Base-by-base conservation (phyloP, 2,888 invertebrate genomes). In the Conchocele bisecta region DNA sequence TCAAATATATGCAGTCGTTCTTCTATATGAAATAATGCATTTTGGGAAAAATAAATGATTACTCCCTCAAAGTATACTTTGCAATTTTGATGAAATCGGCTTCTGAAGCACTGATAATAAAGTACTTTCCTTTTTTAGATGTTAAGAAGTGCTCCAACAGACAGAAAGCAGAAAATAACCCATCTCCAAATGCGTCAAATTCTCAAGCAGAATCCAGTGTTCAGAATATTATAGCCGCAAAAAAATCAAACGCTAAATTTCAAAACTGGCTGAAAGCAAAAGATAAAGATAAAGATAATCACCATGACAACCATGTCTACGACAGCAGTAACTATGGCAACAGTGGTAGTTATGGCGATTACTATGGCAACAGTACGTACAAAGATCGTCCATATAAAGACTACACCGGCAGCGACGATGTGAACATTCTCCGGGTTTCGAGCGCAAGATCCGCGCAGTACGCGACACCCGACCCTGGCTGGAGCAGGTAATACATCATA, bases 201-300 rank as follows among this genome's bases (percentile, higher is more conserved):
- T n/a, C n/a, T n/a, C n/a, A n/a, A n/a, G n/a, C n/a, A n/a, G n/a
- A n/a, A n/a, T n/a, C n/a, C n/a, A n/a, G n/a, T n/a, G n/a, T n/a
- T n/a, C n/a, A n/a, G n/a, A n/a, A 29, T 33, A 33, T 72, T 20
- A 35, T 72, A 3, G 56, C 72, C 0, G 60, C 71, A 0, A 68
- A 71, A n/a, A 76, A 67, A 44, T 72, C 77, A 22, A 79, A 76
- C 39, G 82, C 74, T 13, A 79, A 72, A 41, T 82, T 82, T 53
- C 71, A 79, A 48, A 80, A 76, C 50, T 84, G 84, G 83, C 58
- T 84, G 13, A 76, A 77, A 44, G 67, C 75, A 7, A 74, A 78
- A 67, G 58, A 78, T 5, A 11, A 35, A 24, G 59, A 61, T 3
- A 58, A 37, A 15, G 22, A 33, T 33, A 39, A 42, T 13, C 20